Conservation (phyloP, 2,113 vertebrate species). For the Equus przewalskii region DNA sequence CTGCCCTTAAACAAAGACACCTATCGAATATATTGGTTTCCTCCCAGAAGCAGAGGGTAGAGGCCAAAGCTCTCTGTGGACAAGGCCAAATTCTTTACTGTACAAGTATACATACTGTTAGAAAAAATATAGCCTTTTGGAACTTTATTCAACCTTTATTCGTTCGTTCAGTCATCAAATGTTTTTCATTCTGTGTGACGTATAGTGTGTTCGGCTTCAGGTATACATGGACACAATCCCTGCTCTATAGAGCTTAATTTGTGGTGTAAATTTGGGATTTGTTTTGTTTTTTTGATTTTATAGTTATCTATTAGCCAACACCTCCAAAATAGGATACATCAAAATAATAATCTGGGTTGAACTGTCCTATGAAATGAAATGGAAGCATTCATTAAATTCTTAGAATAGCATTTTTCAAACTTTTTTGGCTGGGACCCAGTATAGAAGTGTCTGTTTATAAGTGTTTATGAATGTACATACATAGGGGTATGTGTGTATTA, state of each 20-base stretch:
- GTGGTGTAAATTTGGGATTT: background rate
- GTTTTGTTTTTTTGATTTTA: background rate
- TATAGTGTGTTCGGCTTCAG: background rate
- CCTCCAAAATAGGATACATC: background rate
- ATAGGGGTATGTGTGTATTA: background rate
- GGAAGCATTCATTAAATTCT: background rate
- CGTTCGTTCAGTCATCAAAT: background rate
- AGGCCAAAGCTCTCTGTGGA: too few species aligned
- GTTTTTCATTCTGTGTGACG: background rate
- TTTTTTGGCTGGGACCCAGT: background rate
- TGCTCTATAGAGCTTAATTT: background rate
- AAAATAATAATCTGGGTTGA: background rate
- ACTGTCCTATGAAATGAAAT: conserved; percentile 1
- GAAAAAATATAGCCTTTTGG: background rate
- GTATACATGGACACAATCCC: background rate
- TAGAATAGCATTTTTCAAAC: background rate
- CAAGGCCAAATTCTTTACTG: too few species aligned
- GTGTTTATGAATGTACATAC: background rate
- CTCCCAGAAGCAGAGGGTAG: background rate
- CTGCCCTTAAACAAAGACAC: background rate
- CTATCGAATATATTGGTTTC: background rate
- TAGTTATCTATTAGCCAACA: background rate
- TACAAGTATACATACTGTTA: background rate
- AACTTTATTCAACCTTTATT: background rate
- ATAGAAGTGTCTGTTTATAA: background rate